Evolutionary conservation across 2,888 invertebrate species (phyloP), one percentile per base, ranked within the genome.

Genomic region (Platycheirus rosarum): DNA sequence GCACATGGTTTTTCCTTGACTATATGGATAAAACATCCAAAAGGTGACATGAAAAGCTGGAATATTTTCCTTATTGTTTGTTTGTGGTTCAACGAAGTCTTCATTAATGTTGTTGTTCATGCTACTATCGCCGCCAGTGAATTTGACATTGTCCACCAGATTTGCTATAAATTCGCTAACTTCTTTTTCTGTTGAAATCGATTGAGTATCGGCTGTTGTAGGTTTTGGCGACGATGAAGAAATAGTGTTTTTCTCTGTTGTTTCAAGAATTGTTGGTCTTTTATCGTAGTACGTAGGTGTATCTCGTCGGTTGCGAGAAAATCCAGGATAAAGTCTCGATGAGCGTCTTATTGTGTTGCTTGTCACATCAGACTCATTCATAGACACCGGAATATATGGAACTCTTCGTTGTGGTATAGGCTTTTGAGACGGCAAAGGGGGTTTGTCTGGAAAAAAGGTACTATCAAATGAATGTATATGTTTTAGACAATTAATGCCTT

Each of bases 11-110:
- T 91, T 91, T 32, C 90, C 90, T 86, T 93, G 92, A 88, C 93
- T 94, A 87, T 93, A 94, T 2, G 94, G 94, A 89, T 93, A 94
- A 88, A 94, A 94, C 89, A 93, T 92, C 94, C 94, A 94, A 89
- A 93, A 94, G 78, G 93, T 93, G 44, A 94, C 93, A 87, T 93
- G 93, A 88, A 94, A 93, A 85, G 90, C 89, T 3, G 91, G 90
- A 66, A 89, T 85, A 37, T 86, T 87, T 35, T 79, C 84, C 68
- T 70, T 86, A 13, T 73, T 85, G 18, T 78, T 71, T n/a, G n/a
- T n/a, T 55, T 60, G 68, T 13, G 65, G 49, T 40, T 66, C 84
- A n/a, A 29, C 76, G 18, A 68, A 69, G 5, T 73, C 70, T 20
- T 85, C 85, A 2, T 85, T 87, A 23, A 87, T 86, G 48, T 85